Evolutionary conservation across 2,888 invertebrate species (phyloP).

Genomic region (Caenorhabditis zanzibari): DNA sequence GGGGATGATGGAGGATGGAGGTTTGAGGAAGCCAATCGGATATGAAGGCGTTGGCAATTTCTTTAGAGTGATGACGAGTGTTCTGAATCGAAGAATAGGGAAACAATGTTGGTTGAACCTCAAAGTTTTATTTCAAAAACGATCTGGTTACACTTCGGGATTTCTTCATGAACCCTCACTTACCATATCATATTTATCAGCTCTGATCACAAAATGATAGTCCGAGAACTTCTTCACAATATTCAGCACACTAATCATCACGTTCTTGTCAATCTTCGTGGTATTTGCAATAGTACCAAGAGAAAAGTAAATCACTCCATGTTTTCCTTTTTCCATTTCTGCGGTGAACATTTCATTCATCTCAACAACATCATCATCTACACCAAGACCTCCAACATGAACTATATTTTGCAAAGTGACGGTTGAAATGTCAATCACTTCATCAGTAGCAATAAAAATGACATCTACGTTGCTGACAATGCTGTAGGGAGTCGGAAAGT

Average conservation of each 20-base stretch:
- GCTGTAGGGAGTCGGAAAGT: slow-evolving; percentile 66
- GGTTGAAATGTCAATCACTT: slow-evolving; percentile 74
- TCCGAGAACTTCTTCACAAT: slow-evolving; percentile 66
- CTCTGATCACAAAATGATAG: slow-evolving; percentile 75
- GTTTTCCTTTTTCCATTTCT: slow-evolving; percentile 70
- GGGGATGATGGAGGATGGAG: slow-evolving; percentile 71
- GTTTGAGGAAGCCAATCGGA: slow-evolving; percentile 75
- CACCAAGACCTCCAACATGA: slow-evolving; percentile 75
- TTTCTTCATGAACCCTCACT: neutral
- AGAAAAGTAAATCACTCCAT: slow-evolving; percentile 75
- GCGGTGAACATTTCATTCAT: slow-evolving; percentile 57
- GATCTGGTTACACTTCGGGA: no score
- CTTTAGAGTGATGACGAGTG: slow-evolving; percentile 45
- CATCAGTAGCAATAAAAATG: slow-evolving; percentile 75
- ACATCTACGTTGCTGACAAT: slow-evolving; percentile 70
- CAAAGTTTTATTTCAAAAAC: no score
- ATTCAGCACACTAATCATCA: slow-evolving; percentile 71
- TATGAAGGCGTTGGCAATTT: slow-evolving; percentile 63
- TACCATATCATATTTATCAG: slow-evolving; percentile 71
- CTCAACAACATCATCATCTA: slow-evolving; percentile 40
- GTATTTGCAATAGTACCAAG: slow-evolving; percentile 75
- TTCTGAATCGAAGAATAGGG: slow-evolving; percentile 31
- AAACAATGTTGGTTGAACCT: no score
- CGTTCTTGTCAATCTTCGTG: slow-evolving; percentile 57
- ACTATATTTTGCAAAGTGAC: slow-evolving; percentile 74